Base-by-base conservation (phyloP, 2,113 vertebrate genomes). In the Brachypteracias leptosomus region DNA sequence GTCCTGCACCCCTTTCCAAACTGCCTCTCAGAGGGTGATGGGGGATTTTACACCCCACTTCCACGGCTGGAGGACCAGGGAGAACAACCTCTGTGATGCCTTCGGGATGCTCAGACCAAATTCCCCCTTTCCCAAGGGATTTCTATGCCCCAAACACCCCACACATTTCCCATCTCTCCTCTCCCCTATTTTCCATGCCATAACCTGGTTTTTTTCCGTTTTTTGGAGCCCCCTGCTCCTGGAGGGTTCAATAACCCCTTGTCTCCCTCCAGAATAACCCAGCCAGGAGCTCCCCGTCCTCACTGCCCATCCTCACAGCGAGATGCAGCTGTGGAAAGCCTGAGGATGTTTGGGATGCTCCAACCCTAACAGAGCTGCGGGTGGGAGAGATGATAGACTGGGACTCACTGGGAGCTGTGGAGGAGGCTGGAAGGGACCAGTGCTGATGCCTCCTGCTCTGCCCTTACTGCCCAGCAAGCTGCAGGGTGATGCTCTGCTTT, bases 21-120 rank as follows among this genome's bases (percentile, higher is more conserved):
- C 7, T 8, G 1, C 3, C 29, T 46, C 67, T 15, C 1, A 1
- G 46, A 2, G 22, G 35, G 21, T 1, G 18, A 3, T 3, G 26
- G 65, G 63, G 85, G 85, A 5, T 21, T 55, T 58, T 6, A 9
- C 38, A 21, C 42, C 90, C 35, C 20, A 0, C 33, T 22, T 11
- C 7, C 10, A 4, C 3, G 2, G 5, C 42, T 15, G 52, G 16
- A 38, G 36, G 24, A 9, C 1, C 5, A 2, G 24, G 16, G 49
- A 9, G 24, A 15, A 42, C 35, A 13, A 15, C 3, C 17, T 1
- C 57, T 5, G 24, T 33, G 21, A 4, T 2, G n/a, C n/a, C 1
- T 4, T 13, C 0, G 5, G 7, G 28, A 4, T 26, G 31, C 49
- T 3, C 54, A 11, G 54, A 7, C 33, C 36, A 3, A 35, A 44